Conservation (phyloP, 2,113 vertebrate species). For the Orthochromis malagaraziensis region DNA sequence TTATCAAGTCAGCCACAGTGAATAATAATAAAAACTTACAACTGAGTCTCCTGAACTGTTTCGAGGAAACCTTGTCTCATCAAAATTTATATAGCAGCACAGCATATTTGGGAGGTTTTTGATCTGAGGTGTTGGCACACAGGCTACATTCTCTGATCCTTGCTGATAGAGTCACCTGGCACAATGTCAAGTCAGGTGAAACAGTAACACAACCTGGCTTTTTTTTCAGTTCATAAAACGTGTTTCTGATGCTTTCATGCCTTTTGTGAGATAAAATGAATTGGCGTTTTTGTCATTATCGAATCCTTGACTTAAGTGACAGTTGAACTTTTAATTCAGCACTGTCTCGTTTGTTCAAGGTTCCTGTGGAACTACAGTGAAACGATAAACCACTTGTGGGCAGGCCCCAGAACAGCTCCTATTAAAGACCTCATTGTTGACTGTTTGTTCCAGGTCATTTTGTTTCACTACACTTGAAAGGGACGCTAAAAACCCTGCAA, state of each 20-base stretch:
- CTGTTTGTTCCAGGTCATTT: conserved; percentile 65
- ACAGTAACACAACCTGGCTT: conserved; percentile 29
- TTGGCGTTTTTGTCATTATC: not conserved
- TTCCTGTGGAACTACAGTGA: conserved; percentile 22
- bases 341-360: not conserved
- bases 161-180: conserved; percentile 40
- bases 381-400: conserved; percentile 59
- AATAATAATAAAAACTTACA: not conserved
- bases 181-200: conserved; percentile 30
- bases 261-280: not conserved
- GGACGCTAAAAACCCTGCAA: conserved; percentile 31
- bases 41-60: not conserved
- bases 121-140: conserved; percentile 41
- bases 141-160: conserved; percentile 47
- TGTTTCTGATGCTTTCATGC: not conserved
- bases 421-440: conserved; percentile 70
- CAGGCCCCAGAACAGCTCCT: conserved; percentile 33
- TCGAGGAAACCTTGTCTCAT: not conserved
- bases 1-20: not conserved
- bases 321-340: not conserved
- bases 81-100: not conserved
- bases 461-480: conserved; percentile 62
- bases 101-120: conserved; percentile 33
- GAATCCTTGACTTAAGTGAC: not conserved
- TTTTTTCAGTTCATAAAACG: not conserved